Conservation (phyloP, 2,888 invertebrate genomes). For the Rhingia rostrata region DNA sequence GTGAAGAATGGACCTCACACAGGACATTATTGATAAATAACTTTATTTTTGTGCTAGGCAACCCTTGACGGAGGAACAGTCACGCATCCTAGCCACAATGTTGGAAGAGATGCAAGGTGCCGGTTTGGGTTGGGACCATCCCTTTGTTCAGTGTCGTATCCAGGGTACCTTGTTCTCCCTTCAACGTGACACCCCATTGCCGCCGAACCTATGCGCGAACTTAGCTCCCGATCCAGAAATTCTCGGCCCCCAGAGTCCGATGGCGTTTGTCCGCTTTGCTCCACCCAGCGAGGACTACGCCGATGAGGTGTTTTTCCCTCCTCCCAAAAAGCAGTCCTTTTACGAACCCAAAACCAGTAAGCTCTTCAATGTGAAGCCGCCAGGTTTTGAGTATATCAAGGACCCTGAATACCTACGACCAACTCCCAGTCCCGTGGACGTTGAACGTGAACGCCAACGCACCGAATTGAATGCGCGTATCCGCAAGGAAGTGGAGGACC, state of each 20-base stretch:
- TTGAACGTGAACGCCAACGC: conserved; percentile 33
- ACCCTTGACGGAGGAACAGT: conserved; percentile 82
- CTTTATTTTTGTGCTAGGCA: conserved; percentile 75
- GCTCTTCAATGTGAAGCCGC: not conserved
- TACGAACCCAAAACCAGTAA: conserved; percentile 6
- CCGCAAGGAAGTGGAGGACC: conserved; percentile 28
- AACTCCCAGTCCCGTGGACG: conserved; percentile 7
- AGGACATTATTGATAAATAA: conserved; percentile 1
- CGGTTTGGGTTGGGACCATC: conserved; percentile 83
- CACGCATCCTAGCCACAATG: conserved; percentile 82
- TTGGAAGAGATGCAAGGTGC: conserved; percentile 83
- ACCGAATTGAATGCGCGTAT: conserved; percentile 8
- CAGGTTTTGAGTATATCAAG: conserved; percentile 12
- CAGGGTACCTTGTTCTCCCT: conserved; percentile 82
- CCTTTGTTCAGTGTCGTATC: conserved; percentile 83
- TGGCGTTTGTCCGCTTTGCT: conserved; percentile 91
- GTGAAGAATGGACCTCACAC: not conserved
- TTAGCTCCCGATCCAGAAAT: conserved; percentile 81
- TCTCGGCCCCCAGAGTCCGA: conserved; percentile 87
- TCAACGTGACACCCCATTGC: conserved; percentile 81
- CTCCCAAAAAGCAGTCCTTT: conserved; percentile 82
- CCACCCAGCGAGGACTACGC: conserved; percentile 89
- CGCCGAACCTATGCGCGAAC: conserved; percentile 82
- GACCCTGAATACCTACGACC: conserved; percentile 10
- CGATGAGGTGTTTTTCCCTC: conserved; percentile 92